phyloP scores from a whole-genome alignment of 2,888 invertebrate genomes.

The Melitaea athalia region DNA sequence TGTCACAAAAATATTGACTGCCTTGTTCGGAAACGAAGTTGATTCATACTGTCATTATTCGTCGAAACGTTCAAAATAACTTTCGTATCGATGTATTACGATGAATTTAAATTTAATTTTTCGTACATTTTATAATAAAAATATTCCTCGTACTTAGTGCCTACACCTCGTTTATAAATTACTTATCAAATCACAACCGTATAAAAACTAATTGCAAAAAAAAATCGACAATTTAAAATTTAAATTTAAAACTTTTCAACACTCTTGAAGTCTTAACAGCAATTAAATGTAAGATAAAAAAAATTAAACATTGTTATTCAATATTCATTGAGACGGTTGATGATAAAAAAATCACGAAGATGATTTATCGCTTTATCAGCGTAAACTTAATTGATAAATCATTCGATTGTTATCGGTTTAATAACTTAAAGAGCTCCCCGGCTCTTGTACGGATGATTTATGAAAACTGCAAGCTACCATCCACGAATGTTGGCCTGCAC shows the following conservation, averaged over 20 bases:
- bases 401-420: constrained; percentile 51
- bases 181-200: not conserved
- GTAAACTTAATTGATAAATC: constrained; percentile 41
- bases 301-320: not conserved
- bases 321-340: constrained; percentile 1
- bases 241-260: not conserved
- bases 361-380: constrained; percentile 40
- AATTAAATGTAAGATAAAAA: not conserved
- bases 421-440: constrained; percentile 47
- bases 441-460: constrained; percentile 50
- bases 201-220: not conserved
- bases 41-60: constrained; percentile 2
- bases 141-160: not conserved
- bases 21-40: constrained; percentile 4
- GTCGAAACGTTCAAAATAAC: not conserved
- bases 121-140: not conserved
- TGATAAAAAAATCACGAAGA: constrained; percentile 7
- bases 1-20: constrained; percentile 21
- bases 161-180: no score
- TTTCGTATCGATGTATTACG: not conserved
- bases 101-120: not conserved
- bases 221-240: not conserved
- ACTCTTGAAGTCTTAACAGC: not conserved
- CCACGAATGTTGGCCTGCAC: constrained; percentile 18
- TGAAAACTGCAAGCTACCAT: constrained; percentile 44